A percentile compares a stretch with the other conserved stretches of the same genome.
Evolutionary conservation across 2,888 invertebrate genomes (phyloP).

Genomic region (Corythucha ciliata): DNA sequence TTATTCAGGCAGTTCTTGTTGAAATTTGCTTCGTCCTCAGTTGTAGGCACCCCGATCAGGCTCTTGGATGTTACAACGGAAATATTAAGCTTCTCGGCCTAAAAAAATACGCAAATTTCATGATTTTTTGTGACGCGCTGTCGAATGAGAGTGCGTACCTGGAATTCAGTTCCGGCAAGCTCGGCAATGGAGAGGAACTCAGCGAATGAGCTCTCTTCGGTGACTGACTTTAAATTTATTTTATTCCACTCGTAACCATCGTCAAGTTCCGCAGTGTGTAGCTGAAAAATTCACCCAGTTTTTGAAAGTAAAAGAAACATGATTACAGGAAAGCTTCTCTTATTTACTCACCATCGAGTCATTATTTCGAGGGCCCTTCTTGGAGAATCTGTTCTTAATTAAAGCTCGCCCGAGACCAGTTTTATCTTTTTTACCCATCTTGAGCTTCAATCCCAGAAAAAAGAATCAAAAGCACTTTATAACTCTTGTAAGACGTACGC

Average conservation of each 20-base stretch:
- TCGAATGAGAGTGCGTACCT: slow-evolving; percentile 38
- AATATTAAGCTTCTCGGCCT: slow-evolving; percentile 79
- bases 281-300: slow-evolving; percentile 40
- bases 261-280: slow-evolving; percentile 78
- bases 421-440: slow-evolving; percentile 73
- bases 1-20: slow-evolving; percentile 50
- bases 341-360: slow-evolving; percentile 63
- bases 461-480: no score
- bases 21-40: slow-evolving; percentile 48
- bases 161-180: slow-evolving; percentile 87
- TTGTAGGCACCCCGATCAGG: slow-evolving; percentile 51
- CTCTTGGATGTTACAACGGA: slow-evolving; percentile 58
- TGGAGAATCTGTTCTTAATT: slow-evolving; percentile 65
- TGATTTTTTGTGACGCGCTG: neutral
- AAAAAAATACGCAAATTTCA: slow-evolving; percentile 25
- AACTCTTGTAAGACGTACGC: no score
- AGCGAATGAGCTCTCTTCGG: slow-evolving; percentile 91
- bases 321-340: neutral
- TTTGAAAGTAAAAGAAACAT: neutral
- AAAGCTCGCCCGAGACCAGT: slow-evolving; percentile 54
- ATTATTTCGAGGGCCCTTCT: slow-evolving; percentile 53
- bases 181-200: slow-evolving; percentile 93
- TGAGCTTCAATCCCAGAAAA: no score
- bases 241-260: slow-evolving; percentile 89
- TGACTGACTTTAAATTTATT: slow-evolving; percentile 82